Base-by-base conservation (phyloP, 2,888 invertebrate species). In the Pachliopta kotzebuea region DNA sequence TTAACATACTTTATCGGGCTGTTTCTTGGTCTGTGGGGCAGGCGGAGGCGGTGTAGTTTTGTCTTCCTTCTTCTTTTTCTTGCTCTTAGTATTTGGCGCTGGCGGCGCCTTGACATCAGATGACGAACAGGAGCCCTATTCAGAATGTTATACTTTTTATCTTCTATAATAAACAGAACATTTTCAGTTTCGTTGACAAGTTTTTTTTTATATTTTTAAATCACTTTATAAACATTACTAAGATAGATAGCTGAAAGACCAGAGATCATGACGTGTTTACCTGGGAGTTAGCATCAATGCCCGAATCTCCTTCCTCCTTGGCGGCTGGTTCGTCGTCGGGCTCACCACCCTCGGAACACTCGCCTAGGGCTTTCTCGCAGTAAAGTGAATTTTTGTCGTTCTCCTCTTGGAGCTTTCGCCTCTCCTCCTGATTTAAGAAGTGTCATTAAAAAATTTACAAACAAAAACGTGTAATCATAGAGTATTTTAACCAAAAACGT, bases 201-300 rank as follows among this genome's bases (percentile, higher is more conserved):
- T 4, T 37, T 11, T 14, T 37, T 14, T 37, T 37, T 11, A 37
- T n/a, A 37, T 37, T 37, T 37, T 11, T 4, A 37, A 37, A 37
- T 37, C 3, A 37, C 14, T 37, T 37, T 37, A 42, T 49, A 49
- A 8, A 8, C 9, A 4, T 8, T n/a, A 20, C 20, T 7, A 8
- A 49, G n/a, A 49, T 49, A 49, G 4, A n/a, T 20, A n/a, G 20
- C 4, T 31, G 54, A 37, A 11, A 29, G n/a, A n/a, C n/a, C n/a
- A 9, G 31, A 23, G 11, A 63, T 23, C 49, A 21, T 56, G 17
- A 18, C 17, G 53, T 21, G 2, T 11, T 54, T 71, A 89, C 90
- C 89, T 97, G 97, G 74, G 96, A 96, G 85, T 96, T 96, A 67
- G 96, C 96, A 84, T 97, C 97, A 74, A 97, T 97, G 69, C 97